Evolutionary conservation across 1,140 invertebrate genomes (phyloP).

Genomic region (Atta colombica): DNA sequence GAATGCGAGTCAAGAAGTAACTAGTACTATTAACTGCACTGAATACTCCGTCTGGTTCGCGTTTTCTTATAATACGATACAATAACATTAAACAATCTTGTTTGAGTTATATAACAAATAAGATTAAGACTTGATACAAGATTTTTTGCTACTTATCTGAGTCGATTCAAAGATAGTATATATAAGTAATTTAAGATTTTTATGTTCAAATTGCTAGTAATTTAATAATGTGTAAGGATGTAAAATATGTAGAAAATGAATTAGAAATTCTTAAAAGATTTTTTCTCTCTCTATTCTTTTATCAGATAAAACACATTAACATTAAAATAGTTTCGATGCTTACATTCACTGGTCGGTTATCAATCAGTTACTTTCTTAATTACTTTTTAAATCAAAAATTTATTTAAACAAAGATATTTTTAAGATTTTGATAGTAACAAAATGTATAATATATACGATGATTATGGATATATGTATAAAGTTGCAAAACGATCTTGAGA

Average conservation of each 20-base stretch:
- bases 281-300: neutral
- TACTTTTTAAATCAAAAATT: constrained; percentile 6
- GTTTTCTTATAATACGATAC: constrained; percentile 38
- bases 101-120: constrained; percentile 67
- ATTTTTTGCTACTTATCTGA: neutral
- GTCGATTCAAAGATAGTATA: constrained; percentile 43
- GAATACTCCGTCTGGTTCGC: constrained; percentile 5
- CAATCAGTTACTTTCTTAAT: neutral
- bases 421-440: constrained; percentile 35
- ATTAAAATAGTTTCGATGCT: constrained; percentile 26
- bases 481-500: neutral
- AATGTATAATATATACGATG: constrained; percentile 4
- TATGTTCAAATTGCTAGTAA: constrained; percentile 32
- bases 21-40: neutral
- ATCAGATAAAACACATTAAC: constrained; percentile 39
- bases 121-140: constrained; percentile 75
- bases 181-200: constrained; percentile 31
- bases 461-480: neutral
- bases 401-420: constrained; percentile 11
- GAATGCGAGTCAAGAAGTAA: constrained; percentile 28
- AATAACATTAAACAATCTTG: constrained; percentile 66
- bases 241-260: constrained; percentile 18
- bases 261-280: neutral
- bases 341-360: neutral
- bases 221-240: neutral